Evolutionary conservation across 1,140 invertebrate species (phyloP), one percentile per base, ranked within the genome.

Genomic region (Oryzaephilus surinamensis): DNA sequence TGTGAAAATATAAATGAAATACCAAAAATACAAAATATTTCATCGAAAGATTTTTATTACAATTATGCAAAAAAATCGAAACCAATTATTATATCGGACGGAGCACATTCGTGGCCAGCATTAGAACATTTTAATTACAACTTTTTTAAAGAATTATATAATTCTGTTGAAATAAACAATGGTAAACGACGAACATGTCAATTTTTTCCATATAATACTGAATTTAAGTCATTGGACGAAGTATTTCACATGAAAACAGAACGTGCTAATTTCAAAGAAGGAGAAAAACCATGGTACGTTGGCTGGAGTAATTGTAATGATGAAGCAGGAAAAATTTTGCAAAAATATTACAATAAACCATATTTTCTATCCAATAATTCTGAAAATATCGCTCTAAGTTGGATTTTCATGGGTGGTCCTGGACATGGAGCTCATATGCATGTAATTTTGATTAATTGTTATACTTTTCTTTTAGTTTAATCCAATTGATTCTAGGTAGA

Each of bases 401-500:
- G 92, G 92, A 88, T 97, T 46, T 97, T 97, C 55, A 95, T 97
- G 80, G 93, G 93, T 0, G 89, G 83, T 19, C 78, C 84, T 1
- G 91, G 92, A 21, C 77, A 89, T 57, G 93, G 93, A 0, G 91
- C 92, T 1, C 82, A 92, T 48, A 84, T 96, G 79, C 92, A 97
- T 62, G 88, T 94, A 65, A 74, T 79, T 72, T 20, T 15, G n/a
- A n/a, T n/a, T n/a, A n/a, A n/a, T n/a, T n/a, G n/a, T n/a, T n/a
- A n/a, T n/a, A 34, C 45, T 7, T 17, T 29, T 43, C 10, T 10
- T 20, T 38, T 12, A 15, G 3, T 4, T 6, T 27, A n/a, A n/a
- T n/a, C n/a, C n/a, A n/a, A n/a, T 17, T 20, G 4, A n/a, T 13
- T 43, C 11, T 54, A 94, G 91, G 78, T 96, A 29, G 92, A 96